These are phyloP conservation scores for Elymnias hypermnestra DNA, from an alignment of 1,140 invertebrate genomes.

Conservation along the genomic window DNA sequence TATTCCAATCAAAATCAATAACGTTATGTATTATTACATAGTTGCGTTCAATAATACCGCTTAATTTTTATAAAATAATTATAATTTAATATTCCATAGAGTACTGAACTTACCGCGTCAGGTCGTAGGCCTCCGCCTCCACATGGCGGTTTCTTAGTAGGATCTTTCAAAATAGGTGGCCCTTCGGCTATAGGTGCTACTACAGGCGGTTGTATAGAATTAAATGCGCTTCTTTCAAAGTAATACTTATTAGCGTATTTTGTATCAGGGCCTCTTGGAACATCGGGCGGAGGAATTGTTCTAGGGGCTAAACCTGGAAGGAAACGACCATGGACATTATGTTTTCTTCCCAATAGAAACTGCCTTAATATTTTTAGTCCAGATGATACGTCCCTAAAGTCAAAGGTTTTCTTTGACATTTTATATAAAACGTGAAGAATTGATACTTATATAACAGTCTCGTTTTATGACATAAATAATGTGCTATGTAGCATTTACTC, in stretches of 20 bases:
- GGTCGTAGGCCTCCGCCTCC: conserved; percentile 19
- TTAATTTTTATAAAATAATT: no score
- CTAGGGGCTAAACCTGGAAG: conserved; percentile 38
- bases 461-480: no score
- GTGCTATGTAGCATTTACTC: no score
- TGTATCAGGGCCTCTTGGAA: conserved; percentile 39
- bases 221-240: conserved; percentile 29
- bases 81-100: no score
- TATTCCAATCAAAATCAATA: no score
- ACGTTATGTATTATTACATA: no score
- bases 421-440: no score
- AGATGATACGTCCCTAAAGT: conserved; percentile 39
- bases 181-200: conserved; percentile 50
- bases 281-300: conserved; percentile 42
- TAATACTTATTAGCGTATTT: conserved; percentile 52
- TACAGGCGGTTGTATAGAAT: conserved; percentile 51
- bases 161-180: conserved; percentile 22
- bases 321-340: conserved; percentile 46
- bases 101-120: conserved; percentile 25
- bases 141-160: conserved; percentile 17
- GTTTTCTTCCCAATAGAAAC: conserved; percentile 50
- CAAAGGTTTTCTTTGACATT: conserved; percentile 22
- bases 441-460: no score
- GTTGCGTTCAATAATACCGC: no score
- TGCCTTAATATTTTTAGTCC: conserved; percentile 39